Conservation (phyloP, 2,113 vertebrate species). For the Oryzias javanicus region DNA sequence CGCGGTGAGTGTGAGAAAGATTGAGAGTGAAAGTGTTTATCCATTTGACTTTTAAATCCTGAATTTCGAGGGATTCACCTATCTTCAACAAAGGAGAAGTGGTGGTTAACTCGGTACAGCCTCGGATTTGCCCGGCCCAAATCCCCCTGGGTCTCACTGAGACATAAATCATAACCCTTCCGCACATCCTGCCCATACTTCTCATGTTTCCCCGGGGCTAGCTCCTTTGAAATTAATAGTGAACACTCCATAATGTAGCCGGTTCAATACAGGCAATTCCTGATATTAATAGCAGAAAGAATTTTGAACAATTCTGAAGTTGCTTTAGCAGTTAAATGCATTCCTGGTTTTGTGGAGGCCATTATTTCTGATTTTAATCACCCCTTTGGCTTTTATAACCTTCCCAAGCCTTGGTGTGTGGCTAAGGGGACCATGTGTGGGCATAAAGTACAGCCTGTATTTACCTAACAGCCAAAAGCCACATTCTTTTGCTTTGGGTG, state of each 20-base stretch:
- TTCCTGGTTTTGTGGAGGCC: slow-evolving; percentile 80
- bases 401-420: slow-evolving; percentile 69
- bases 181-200: slow-evolving; percentile 43
- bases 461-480: slow-evolving; percentile 16
- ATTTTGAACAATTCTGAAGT: slow-evolving; percentile 61
- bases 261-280: slow-evolving; percentile 52
- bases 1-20: slow-evolving; percentile 42
- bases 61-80: slow-evolving; percentile 67
- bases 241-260: slow-evolving; percentile 24
- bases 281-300: slow-evolving; percentile 61
- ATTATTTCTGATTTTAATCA: slow-evolving; percentile 81
- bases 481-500: neutral
- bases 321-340: slow-evolving; percentile 71
- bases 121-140: slow-evolving; percentile 37
- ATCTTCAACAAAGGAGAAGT: slow-evolving; percentile 66
- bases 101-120: slow-evolving; percentile 56
- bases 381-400: slow-evolving; percentile 78
- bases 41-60: slow-evolving; percentile 75
- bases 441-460: slow-evolving; percentile 49
- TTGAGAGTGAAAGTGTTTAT: slow-evolving; percentile 58
- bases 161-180: slow-evolving; percentile 59
- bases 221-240: slow-evolving; percentile 34
- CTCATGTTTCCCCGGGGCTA: slow-evolving; percentile 35
- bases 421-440: slow-evolving; percentile 73
- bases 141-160: slow-evolving; percentile 52